Evolutionary conservation across 2,888 invertebrate species (phyloP).

Genomic region (Polyploca ridens): DNA sequence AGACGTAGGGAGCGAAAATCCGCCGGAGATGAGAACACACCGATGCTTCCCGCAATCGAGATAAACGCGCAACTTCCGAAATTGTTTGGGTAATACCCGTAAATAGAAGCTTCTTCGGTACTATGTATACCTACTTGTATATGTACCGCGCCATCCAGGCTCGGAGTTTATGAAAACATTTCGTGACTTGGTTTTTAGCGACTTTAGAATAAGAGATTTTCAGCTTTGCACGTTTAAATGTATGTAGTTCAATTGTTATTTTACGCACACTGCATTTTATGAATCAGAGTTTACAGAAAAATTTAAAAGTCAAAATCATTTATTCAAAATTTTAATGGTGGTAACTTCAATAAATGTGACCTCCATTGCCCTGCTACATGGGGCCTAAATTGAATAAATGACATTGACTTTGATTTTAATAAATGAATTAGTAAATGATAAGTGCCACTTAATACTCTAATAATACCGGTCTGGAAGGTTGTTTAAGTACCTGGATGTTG

Average conservation of each 20-base stretch:
- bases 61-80: slow-evolving; percentile 39
- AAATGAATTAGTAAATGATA: no score
- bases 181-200: slow-evolving; percentile 11
- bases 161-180: slow-evolving; percentile 19
- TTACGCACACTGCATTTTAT: background rate
- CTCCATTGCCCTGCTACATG: no score
- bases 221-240: background rate
- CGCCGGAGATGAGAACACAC: slow-evolving; percentile 34
- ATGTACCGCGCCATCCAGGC: background rate
- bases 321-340: no score
- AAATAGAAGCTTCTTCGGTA: slow-evolving; percentile 10
- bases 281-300: no score
- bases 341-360: no score
- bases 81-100: slow-evolving; percentile 29
- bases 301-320: no score
- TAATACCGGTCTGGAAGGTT: no score
- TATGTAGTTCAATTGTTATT: background rate
- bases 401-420: no score
- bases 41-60: slow-evolving; percentile 28
- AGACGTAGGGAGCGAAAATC: slow-evolving; percentile 21
- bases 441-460: no score
- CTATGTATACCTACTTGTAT: background rate
- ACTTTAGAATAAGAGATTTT: background rate
- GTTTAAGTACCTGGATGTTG: no score
- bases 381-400: no score